These are phyloP conservation scores for Carcharodon carcharias DNA, from an alignment of 2,797 vertebrate species.

Conservation along the genomic window DNA sequence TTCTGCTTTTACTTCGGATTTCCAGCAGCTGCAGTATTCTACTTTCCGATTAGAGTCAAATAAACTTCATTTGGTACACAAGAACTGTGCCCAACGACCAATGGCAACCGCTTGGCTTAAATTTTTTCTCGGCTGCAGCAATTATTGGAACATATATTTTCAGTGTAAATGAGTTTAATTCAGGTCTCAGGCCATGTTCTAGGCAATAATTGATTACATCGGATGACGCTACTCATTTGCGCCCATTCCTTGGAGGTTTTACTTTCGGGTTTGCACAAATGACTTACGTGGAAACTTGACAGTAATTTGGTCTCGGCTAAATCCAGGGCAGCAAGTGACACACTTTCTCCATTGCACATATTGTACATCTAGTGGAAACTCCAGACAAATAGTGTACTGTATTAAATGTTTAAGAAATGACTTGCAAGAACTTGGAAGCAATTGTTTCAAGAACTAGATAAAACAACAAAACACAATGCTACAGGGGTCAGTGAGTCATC, in stretches of 20 bases:
- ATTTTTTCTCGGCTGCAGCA: not conserved
- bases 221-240: too few species aligned
- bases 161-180: not conserved
- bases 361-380: not conserved
- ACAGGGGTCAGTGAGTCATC: not conserved
- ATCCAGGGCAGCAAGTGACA: not conserved
- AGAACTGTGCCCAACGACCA: not conserved
- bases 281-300: not conserved
- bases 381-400: not conserved
- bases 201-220: too few species aligned
- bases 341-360: not conserved
- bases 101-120: not conserved
- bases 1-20: too few species aligned
- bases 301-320: not conserved
- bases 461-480: not conserved
- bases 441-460: not conserved
- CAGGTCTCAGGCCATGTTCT: not conserved
- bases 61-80: not conserved
- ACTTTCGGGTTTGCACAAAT: not conserved
- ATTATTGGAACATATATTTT: not conserved
- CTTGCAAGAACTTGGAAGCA: too few species aligned
- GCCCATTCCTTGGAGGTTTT: not conserved
- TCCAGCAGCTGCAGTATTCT: too few species aligned
- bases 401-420: not conserved
- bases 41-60: not conserved